Evolutionary conservation across 2,113 vertebrate species (phyloP).

Genomic region (Mixornis gularis): DNA sequence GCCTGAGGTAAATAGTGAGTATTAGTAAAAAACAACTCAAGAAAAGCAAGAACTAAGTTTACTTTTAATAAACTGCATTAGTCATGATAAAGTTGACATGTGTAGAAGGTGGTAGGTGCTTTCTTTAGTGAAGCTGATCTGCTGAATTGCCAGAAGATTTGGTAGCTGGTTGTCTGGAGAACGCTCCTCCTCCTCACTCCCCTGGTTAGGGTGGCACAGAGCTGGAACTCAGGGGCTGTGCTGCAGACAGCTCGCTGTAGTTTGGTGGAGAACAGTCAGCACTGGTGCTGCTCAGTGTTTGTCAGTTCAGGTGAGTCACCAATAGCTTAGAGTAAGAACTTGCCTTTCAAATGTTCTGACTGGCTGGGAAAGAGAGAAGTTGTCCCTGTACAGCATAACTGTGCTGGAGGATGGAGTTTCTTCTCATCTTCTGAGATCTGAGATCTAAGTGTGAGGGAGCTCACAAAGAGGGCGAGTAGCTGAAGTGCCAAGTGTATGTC

Average conservation of each 20-base stretch:
- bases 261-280: not conserved
- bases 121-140: not conserved
- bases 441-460: not conserved
- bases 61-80: not conserved
- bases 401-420: conserved; percentile 6
- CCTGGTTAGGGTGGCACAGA: not conserved
- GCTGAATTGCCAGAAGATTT: not conserved
- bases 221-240: not conserved
- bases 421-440: not conserved
- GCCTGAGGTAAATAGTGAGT: not conserved
- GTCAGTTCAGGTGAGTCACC: not conserved
- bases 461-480: conserved; percentile 6
- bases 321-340: conserved; percentile 31
- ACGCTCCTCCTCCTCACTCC: not conserved
- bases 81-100: not conserved
- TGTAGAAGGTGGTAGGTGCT: not conserved
- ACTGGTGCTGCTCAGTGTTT: not conserved
- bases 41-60: not conserved
- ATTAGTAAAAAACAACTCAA: not conserved
- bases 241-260: not conserved
- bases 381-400: not conserved
- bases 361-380: conserved; percentile 11
- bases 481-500: not conserved
- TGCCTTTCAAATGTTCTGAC: conserved; percentile 28
- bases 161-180: not conserved